Evolutionary conservation across 2,888 invertebrate species (phyloP).

Genomic region (Tetranychus piercei): DNA sequence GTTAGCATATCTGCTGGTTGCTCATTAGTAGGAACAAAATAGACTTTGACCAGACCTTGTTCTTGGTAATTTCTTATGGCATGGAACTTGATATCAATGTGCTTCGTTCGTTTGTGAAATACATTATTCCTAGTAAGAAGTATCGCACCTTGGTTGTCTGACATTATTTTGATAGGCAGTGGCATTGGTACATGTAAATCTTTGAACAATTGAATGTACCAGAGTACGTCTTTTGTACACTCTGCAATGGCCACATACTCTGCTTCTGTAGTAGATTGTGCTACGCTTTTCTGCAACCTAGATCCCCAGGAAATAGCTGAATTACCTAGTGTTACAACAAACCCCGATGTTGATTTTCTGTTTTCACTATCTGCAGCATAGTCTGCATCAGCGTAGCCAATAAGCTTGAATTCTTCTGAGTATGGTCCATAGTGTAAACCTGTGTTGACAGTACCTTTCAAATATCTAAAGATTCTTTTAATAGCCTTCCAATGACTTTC

Average conservation of each 20-base stretch:
- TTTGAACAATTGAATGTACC: no score
- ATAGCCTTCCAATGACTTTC: constrained; percentile 13
- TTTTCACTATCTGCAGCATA: constrained; percentile 23
- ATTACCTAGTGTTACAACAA: constrained; percentile 15
- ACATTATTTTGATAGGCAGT: no score
- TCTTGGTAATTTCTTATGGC: no score
- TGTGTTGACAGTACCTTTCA: constrained; percentile 7
- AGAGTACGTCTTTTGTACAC: no score
- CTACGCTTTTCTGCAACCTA: constrained; percentile 23
- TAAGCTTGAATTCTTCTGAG: background rate
- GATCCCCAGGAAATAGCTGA: constrained; percentile 21
- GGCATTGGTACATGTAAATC: no score
- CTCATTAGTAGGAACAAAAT: no score
- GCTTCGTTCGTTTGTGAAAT: no score
- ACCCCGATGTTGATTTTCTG: constrained; percentile 24
- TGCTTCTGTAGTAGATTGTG: constrained; percentile 25
- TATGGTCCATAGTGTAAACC: background rate
- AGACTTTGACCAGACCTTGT: no score
- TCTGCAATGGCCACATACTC: constrained; percentile 24
- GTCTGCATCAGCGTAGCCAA: constrained; percentile 24
- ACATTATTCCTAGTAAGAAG: no score
- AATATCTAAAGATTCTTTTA: constrained; percentile 14
- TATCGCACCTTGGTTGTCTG: no score
- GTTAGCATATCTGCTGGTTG: no score
- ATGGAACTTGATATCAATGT: no score